Evolutionary conservation across 2,113 vertebrate species (phyloP).

Genomic region (Dryoscopus gambensis): DNA sequence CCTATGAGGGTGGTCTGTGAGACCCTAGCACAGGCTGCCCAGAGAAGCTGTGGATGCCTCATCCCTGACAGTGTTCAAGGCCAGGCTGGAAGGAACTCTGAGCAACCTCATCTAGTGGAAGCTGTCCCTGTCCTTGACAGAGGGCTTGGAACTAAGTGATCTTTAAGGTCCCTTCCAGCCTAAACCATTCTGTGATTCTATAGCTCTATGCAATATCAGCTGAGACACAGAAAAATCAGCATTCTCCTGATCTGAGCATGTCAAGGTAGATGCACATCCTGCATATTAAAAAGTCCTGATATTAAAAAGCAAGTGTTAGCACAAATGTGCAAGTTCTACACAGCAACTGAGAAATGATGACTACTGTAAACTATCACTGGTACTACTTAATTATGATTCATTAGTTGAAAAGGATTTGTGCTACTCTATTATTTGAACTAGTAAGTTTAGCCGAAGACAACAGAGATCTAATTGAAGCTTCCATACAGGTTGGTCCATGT

Average conservation of each 20-base stretch:
- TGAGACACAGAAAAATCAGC: neutral
- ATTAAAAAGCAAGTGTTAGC: neutral
- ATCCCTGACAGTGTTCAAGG: neutral
- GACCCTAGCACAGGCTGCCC: neutral
- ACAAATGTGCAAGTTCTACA: neutral
- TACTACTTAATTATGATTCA: neutral
- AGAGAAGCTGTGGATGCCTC: neutral
- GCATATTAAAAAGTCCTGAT: neutral
- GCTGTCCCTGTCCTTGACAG: neutral
- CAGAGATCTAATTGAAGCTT: neutral
- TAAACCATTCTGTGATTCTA: neutral
- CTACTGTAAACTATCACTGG: neutral
- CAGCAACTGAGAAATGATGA: neutral
- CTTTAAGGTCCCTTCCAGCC: neutral
- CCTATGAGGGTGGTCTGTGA: neutral
- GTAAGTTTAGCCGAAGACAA: neutral
- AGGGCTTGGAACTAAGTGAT: neutral
- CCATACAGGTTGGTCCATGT: neutral
- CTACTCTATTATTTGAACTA: neutral
- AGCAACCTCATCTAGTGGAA: neutral
- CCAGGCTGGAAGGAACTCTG: neutral
- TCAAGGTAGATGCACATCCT: neutral
- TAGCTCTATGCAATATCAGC: neutral
- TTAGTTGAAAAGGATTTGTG: neutral
- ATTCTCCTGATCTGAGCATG: neutral